Base-by-base conservation (phyloP, 2,888 invertebrate species). In the Limnephilus auricula region DNA sequence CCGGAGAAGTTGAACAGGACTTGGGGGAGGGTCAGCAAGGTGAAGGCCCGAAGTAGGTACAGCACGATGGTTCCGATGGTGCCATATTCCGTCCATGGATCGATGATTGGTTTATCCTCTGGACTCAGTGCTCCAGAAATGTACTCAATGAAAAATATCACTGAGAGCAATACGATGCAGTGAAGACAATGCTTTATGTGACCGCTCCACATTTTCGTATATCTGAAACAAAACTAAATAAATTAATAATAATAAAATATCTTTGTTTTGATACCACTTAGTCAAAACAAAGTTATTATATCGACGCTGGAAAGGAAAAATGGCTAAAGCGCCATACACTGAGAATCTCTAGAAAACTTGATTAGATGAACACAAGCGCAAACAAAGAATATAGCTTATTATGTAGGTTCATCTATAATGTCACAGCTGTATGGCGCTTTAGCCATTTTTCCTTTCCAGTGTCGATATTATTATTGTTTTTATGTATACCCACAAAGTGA, bases 1-100 rank as follows among this genome's bases (percentile, higher is more conserved):
- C 99, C 99, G 93, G 97, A 96, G 95, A 98, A 98, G 94, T 98
- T 98, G 95, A 98, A 98, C 89, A 99, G 94, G 93, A 98, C 98
- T 96, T 99, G 98, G 34, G 99, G 99, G 94, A 99, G 96, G 90
- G 99, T 98, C 90, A 99, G 96, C 94, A 99, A 97, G 90, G 98
- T 98, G 89, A 99, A 95, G 92, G 98, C 96, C 93, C 99, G 96
- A 93, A 99, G 94, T 92, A 97, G 94, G 94, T 99, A 99, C 93
- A 99, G 96, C 93, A 97, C 95, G 93, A 97, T 94, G 91, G 98
- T 97, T 94, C 97, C 97, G 93, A 97, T 94, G 93, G 97, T 96
- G 92, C 99, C 99, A 95, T 99, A 99, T 93, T 97, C 96, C 93
- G 96, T 96, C 97, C 98, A 98, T 91, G 99, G 98, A 95, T 99